A percentile compares a stretch with the other conserved stretches of the same genome.
These are phyloP conservation scores for Apus apus DNA, from an alignment of 2,113 vertebrate genomes.

Conservation along the genomic window DNA sequence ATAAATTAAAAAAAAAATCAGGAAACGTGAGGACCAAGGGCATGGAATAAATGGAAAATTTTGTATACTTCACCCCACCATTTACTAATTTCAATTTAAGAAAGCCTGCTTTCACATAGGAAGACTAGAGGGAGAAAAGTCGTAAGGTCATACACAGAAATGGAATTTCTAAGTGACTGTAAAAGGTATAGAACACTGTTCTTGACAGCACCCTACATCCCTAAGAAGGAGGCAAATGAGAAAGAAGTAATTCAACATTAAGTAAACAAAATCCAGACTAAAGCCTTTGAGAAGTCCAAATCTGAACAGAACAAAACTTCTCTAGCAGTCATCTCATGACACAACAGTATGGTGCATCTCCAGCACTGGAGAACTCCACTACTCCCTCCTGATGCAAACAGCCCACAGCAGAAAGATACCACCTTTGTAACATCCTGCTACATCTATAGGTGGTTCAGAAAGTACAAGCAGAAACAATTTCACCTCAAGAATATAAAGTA, in stretches of 20 bases:
- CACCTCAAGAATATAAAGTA: background rate
- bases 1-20: background rate
- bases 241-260: background rate
- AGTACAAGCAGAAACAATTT: background rate
- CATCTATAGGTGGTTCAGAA: background rate
- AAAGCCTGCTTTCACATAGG: background rate
- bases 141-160: background rate
- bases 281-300: background rate
- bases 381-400: background rate
- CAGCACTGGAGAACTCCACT: background rate
- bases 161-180: background rate
- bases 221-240: background rate
- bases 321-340: background rate
- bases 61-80: background rate
- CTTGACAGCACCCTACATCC: background rate
- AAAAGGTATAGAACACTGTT: background rate
- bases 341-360: background rate
- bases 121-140: background rate
- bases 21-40: background rate
- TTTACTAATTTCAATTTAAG: background rate
- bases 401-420: background rate
- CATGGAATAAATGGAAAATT: background rate
- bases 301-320: background rate
- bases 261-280: background rate
- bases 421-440: background rate